A percentile compares a stretch with the other conserved stretches of the same genome.
Conservation (phyloP, 1,140 invertebrate genomes). For the Solenopsis fugax region DNA sequence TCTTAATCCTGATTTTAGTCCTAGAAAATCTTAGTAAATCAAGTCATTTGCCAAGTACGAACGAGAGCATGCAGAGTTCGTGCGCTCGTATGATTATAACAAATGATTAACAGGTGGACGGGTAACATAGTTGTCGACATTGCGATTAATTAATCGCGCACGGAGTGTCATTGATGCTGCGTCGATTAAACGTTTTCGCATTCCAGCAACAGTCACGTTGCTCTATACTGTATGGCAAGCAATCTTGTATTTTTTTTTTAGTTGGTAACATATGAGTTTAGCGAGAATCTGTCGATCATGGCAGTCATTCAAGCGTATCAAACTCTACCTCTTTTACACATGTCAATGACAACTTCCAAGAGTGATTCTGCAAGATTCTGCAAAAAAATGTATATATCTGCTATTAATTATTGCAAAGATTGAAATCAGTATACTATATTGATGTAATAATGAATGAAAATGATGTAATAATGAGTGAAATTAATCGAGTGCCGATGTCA, state of each 20-base stretch:
- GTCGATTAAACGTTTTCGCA: slow-evolving; percentile 68
- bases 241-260: background rate
- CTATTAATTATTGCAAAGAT: background rate
- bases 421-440: background rate
- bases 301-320: slow-evolving; percentile 38
- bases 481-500: background rate
- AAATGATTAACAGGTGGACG: slow-evolving; percentile 59
- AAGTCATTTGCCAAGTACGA: slow-evolving; percentile 40
- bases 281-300: slow-evolving; percentile 61
- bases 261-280: slow-evolving; percentile 27
- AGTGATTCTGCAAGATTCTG: background rate
- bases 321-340: slow-evolving; percentile 19
- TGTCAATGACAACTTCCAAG: slow-evolving; percentile 43
- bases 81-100: slow-evolving; percentile 28
- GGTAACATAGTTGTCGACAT: slow-evolving; percentile 52
- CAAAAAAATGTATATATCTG: background rate
- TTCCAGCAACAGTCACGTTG: slow-evolving; percentile 42
- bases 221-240: no score
- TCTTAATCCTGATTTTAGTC: background rate
- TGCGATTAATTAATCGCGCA: slow-evolving; percentile 38
- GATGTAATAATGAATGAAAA: no score
- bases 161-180: background rate
- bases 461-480: background rate
- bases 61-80: background rate
- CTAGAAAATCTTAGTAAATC: background rate